Percentiles rank a stretch among this genome's conserved stretches.
Conservation (phyloP, 2,113 vertebrate species). For the Tragelaphus strepsiceros region DNA sequence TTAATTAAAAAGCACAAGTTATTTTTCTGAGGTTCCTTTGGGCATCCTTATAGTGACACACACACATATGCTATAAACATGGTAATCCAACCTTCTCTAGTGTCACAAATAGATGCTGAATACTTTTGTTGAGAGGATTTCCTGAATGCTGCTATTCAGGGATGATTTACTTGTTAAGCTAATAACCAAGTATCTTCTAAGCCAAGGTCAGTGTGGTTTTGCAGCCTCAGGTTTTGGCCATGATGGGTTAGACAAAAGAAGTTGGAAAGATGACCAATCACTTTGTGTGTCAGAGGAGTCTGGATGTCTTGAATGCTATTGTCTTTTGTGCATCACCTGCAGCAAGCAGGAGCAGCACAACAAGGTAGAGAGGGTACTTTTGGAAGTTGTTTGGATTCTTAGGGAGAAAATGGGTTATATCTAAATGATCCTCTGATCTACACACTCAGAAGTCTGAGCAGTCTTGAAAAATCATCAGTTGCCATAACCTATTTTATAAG, state of each 20-base stretch:
- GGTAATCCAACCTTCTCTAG: neutral
- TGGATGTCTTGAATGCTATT: conserved; percentile 87
- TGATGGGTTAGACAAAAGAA: conserved; percentile 81
- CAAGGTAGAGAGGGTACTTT: conserved; percentile 87
- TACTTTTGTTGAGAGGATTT: neutral
- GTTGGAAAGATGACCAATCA: conserved; percentile 83
- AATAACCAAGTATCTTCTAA: neutral
- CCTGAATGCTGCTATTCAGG: neutral
- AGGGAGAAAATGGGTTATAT: neutral
- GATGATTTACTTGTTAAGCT: neutral
- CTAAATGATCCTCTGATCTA: too few species aligned
- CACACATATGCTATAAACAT: neutral
- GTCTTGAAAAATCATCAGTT: neutral
- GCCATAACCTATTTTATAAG: neutral
- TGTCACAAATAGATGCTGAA: neutral
- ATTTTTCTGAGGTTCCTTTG: neutral
- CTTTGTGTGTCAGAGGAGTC: conserved; percentile 79
- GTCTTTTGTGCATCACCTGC: conserved; percentile 88
- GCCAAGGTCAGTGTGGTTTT: neutral
- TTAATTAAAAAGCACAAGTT: neutral
- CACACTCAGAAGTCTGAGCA: neutral
- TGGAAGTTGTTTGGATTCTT: conserved; percentile 75
- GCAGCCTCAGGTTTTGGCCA: conserved; percentile 85
- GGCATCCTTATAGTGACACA: neutral
- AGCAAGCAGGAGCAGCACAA: conserved; percentile 85